Conservation (phyloP, 2,888 invertebrate species). For the Eurois occulta region DNA sequence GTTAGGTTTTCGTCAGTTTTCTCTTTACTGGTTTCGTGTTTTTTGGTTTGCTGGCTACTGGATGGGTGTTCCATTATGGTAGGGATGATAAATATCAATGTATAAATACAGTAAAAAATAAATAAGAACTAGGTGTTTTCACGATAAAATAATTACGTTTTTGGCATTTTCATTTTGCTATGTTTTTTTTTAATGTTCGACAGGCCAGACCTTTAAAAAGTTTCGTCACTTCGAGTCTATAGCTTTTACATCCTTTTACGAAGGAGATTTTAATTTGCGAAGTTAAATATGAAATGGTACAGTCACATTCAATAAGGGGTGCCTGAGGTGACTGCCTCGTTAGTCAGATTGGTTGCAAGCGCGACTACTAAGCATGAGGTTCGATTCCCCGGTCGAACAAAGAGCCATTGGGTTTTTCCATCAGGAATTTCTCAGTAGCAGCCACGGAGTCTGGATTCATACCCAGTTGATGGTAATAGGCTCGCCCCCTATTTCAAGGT, state of each 20-base stretch:
- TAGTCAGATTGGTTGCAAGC: too few species aligned
- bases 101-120: neutral
- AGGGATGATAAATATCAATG: neutral
- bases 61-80: neutral
- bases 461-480: neutral
- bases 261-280: neutral
- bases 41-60: neutral
- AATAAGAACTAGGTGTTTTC: too few species aligned
- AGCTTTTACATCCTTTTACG: neutral
- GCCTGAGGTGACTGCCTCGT: too few species aligned
- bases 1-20: neutral
- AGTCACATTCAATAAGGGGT: neutral
- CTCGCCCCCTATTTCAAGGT: neutral
- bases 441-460: neutral
- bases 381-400: too few species aligned
- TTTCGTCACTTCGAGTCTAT: neutral
- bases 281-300: neutral
- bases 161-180: constrained; percentile 19
- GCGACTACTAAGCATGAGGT: too few species aligned
- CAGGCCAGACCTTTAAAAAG: neutral
- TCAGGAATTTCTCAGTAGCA: neutral
- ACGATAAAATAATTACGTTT: too few species aligned
- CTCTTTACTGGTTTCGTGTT: neutral
- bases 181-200: neutral
- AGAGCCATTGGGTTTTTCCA: neutral